Percentiles rank a stretch among this genome's conserved stretches.
phyloP scores from a whole-genome alignment of 2,797 vertebrate species.

The Brachymystax lenok region DNA sequence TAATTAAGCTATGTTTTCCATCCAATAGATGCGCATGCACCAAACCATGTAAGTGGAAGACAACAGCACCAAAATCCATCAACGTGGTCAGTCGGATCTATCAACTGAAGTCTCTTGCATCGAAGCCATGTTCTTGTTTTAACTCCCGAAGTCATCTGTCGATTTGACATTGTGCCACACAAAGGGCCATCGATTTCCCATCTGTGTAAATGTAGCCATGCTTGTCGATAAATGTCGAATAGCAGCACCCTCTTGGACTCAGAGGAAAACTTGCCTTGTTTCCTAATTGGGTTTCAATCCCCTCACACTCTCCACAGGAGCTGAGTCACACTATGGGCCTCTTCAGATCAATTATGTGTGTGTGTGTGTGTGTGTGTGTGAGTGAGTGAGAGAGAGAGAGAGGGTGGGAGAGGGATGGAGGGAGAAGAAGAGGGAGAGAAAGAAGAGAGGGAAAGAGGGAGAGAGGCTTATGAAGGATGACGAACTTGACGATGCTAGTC shows the following conservation, averaged over 20 bases:
- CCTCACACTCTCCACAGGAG: not conserved
- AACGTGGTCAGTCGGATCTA: not conserved
- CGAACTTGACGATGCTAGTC: not conserved
- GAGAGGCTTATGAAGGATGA: not conserved
- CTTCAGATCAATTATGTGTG: not conserved
- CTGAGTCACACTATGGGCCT: not conserved
- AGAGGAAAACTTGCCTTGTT: not conserved
- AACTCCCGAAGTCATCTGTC: not conserved
- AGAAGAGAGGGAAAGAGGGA: not conserved
- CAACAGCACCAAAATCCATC: no score
- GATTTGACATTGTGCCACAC: not conserved
- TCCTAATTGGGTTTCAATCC: not conserved
- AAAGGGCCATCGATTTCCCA: not conserved
- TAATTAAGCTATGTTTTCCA: not conserved
- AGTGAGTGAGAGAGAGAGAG: not conserved
- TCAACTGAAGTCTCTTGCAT: not conserved
- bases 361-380: no score
- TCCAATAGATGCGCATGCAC: not conserved
- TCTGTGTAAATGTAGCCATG: not conserved
- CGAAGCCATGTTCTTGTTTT: not conserved
- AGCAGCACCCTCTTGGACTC: not conserved
- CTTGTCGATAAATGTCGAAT: not conserved
- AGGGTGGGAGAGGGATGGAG: not conserved
- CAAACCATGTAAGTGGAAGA: not conserved
- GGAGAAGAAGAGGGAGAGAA: not conserved